phyloP scores from a whole-genome alignment of 2,888 invertebrate species.

The Eristalis arbustorum region DNA sequence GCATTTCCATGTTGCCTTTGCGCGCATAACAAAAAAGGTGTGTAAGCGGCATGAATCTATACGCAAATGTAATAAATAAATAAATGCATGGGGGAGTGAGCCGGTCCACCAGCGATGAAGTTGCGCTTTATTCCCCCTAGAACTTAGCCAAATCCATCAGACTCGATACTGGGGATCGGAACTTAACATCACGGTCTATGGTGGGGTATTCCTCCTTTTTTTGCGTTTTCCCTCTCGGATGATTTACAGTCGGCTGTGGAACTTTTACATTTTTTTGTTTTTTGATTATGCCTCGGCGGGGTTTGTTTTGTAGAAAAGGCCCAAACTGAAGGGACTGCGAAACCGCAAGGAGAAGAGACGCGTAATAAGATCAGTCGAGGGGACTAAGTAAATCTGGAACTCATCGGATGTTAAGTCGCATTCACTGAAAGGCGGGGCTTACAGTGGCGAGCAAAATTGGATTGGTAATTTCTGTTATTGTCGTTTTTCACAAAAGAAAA shows the following conservation, averaged over 20 bases:
- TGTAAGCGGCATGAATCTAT: conserved; percentile 46
- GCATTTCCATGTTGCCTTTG: conserved; percentile 56
- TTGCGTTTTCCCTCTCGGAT: not conserved
- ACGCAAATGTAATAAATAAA: conserved; percentile 58
- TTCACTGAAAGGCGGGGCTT: no score
- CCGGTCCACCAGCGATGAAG: conserved; percentile 7
- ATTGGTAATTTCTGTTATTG: no score
- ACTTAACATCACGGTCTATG: conserved; percentile 3
- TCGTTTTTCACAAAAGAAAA: no score
- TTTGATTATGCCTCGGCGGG: not conserved
- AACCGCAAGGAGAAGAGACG: not conserved
- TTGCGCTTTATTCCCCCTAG: not conserved
- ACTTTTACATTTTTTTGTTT: not conserved
- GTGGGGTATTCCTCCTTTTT: not conserved
- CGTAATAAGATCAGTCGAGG: not conserved
- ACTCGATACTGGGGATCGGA: not conserved
- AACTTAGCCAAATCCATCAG: conserved; percentile 25
- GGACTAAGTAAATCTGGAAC: not conserved
- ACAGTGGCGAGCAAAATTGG: no score
- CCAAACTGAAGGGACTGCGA: not conserved
- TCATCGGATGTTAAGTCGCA: not conserved
- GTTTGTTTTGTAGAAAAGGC: not conserved
- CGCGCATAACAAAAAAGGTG: conserved; percentile 23
- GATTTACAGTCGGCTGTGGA: not conserved
- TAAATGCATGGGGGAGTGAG: conserved; percentile 36